Evolutionary conservation across 2,113 vertebrate genomes (phyloP), one percentile per base, ranked within the genome.

Genomic region (Calidris pygmaea): DNA sequence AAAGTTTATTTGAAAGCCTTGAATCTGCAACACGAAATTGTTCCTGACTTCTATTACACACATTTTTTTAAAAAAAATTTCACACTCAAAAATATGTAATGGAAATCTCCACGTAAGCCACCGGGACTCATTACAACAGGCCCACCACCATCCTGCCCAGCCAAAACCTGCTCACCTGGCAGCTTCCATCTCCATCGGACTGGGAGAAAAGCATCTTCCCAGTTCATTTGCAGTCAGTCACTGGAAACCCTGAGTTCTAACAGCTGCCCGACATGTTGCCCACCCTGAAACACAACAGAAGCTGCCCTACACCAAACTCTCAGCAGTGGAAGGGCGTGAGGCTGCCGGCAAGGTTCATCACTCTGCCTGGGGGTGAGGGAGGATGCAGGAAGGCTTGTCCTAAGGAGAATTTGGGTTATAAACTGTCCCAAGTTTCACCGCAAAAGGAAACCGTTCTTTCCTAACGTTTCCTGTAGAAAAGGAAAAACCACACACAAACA

Each of bases 81-180:
- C 52, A 52, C 50, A 26, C 6, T 74, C 7, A 62, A 52, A 94
- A 63, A 30, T 21, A 39, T 1, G 56, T 19, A 14, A 59, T 60
- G 48, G 53, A 75, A 62, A 58, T 48, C 53, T 77, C 65, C 16
- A 1, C 2, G 1, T 59, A n/a, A 58, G 21, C 53, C 2, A 0
- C 32, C 21, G 35, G 34, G 63, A 58, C 24, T 34, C 34, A 16
- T 50, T 52, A 24, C 70, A 23, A 1, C 24, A 60, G 45, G 50
- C 30, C 23, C 39, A 39, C 43, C 43, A 52, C 65, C 58, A n/a
- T 39, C 62, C 63, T 55, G 23, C 45, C 55, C 48, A 32, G 58
- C 58, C 41, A n/a, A 66, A 85, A 88, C 8, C 52, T 71, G 32
- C 53, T 94, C 80, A 45, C 43, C 41, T 32, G 32, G 60, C 34